These are phyloP conservation scores for Magallana angulata DNA, from an alignment of 1,140 invertebrate genomes.

Conservation along the genomic window DNA sequence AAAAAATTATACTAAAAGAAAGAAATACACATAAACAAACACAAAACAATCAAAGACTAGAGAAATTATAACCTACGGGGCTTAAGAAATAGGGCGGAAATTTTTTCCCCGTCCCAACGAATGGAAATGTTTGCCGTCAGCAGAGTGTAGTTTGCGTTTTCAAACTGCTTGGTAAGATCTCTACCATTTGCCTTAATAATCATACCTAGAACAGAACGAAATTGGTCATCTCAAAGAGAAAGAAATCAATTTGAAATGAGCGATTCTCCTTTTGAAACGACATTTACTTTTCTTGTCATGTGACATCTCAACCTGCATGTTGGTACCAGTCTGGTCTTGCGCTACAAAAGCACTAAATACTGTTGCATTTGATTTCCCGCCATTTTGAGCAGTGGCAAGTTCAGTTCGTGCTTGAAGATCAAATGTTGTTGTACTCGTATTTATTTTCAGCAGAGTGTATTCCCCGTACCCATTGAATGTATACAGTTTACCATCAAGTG, in stretches of 20 bases:
- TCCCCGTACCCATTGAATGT: conserved; percentile 75
- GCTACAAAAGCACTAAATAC: conserved; percentile 61
- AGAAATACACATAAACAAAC: no score
- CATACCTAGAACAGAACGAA: neutral
- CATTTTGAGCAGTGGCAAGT: neutral
- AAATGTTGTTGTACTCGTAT: conserved; percentile 44
- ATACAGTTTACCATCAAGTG: conserved; percentile 71
- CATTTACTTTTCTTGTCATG: conserved; percentile 14
- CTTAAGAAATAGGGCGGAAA: neutral
- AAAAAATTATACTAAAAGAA: neutral
- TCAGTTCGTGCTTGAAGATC: conserved; percentile 60
- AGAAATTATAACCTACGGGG: neutral
- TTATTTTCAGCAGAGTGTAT: conserved; percentile 64
- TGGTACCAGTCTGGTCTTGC: conserved; percentile 7
- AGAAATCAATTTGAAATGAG: no score
- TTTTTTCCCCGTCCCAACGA: neutral
- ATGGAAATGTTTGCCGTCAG: neutral
- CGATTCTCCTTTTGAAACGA: no score
- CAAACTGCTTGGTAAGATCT: no score
- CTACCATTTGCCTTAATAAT: neutral
- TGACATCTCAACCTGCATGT: conserved; percentile 41
- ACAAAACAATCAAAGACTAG: no score
- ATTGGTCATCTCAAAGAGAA: no score
- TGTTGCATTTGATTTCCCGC: conserved; percentile 53
- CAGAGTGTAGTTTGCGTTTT: neutral